phyloP scores from a whole-genome alignment of 2,113 vertebrate species.

The Zosterops japonicus region DNA sequence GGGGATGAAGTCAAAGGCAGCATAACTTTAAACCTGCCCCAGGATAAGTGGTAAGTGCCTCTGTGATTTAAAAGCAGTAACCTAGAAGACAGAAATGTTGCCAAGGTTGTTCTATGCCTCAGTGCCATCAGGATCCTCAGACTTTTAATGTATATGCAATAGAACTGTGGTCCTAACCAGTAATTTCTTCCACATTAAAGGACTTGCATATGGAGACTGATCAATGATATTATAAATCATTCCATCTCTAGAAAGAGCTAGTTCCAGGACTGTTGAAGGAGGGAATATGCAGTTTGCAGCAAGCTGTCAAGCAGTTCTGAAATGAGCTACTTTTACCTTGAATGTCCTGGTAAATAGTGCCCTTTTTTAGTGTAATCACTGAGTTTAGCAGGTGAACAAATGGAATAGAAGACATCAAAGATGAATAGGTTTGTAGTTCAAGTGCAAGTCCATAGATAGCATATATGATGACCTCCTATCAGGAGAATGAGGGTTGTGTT shows the following conservation, averaged over 20 bases:
- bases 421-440: not conserved
- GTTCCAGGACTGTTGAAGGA: not conserved
- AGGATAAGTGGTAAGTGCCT: slow-evolving; percentile 77
- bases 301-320: not conserved
- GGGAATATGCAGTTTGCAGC: not conserved
- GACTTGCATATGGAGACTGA: not conserved
- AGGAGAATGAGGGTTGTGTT: not conserved
- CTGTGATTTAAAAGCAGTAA: not conserved
- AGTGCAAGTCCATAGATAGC: not conserved
- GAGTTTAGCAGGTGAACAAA: not conserved
- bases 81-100: not conserved
- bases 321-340: not conserved
- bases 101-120: not conserved
- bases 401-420: not conserved
- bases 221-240: not conserved
- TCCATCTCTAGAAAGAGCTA: not conserved
- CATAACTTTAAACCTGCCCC: slow-evolving; percentile 89
- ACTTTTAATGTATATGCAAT: not conserved
- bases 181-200: not conserved
- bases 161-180: not conserved
- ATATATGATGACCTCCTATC: not conserved
- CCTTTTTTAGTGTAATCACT: not conserved
- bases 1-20: slow-evolving; percentile 85
- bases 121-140: not conserved
- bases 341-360: not conserved